Percentiles rank a stretch among this genome's conserved stretches.
phyloP scores from a whole-genome alignment of 2,113 vertebrate species.

The Leptobrachium leishanense region DNA sequence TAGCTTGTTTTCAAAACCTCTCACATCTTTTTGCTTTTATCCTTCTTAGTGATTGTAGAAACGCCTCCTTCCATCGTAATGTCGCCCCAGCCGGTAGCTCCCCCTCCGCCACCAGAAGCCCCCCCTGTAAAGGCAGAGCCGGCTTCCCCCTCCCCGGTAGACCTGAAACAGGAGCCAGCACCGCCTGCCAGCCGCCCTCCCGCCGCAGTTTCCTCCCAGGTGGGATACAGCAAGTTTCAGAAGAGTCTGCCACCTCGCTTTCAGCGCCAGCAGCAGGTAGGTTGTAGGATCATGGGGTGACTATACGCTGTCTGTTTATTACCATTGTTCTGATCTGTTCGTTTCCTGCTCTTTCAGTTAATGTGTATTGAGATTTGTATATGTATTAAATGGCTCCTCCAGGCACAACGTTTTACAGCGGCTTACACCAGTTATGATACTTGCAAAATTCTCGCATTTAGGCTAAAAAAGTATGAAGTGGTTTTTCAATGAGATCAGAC shows the following conservation, averaged over 20 bases:
- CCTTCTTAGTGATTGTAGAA: conserved; percentile 1
- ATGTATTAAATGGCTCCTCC: no score
- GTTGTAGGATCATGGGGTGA: not conserved
- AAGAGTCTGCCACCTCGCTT: conserved; percentile 90
- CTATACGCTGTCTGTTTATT: no score
- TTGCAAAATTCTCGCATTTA: no score
- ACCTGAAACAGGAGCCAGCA: conserved; percentile 69
- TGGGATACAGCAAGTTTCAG: conserved; percentile 87
- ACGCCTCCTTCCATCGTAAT: not conserved
- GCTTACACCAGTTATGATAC: no score
- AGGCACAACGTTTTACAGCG: no score
- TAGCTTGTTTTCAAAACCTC: no score
- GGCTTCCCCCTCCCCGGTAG: conserved; percentile 56
- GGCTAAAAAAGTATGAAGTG: no score
- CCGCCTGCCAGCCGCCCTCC: conserved; percentile 66
- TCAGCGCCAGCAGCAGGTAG: conserved; percentile 90
- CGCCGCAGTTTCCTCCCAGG: conserved; percentile 62
- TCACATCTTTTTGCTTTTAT: no score
- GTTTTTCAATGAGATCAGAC: no score
- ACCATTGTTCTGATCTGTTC: no score
- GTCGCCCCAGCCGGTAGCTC: conserved; percentile 44
- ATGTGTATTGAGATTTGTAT: no score
- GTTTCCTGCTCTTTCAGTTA: no score
- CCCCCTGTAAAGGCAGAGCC: conserved; percentile 70
- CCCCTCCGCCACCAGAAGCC: conserved; percentile 62